Percentiles rank a stretch among this genome's conserved stretches.
These are phyloP conservation scores for Picus viridis DNA, from an alignment of 2,797 vertebrate species.

Conservation along the genomic window DNA sequence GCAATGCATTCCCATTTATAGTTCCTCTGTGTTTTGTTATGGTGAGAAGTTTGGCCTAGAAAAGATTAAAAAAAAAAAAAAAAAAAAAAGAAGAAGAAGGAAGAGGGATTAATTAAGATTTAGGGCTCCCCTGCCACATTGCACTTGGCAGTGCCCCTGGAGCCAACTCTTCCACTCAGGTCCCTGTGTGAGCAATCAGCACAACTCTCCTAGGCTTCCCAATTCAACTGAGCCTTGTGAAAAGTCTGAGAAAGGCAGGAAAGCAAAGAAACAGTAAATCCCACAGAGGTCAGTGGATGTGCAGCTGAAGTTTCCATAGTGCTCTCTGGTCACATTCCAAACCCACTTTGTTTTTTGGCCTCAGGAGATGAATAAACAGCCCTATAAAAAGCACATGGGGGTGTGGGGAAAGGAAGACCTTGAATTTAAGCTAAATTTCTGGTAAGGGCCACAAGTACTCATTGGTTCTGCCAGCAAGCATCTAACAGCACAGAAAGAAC, in stretches of 20 bases:
- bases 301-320: background rate
- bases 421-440: conserved; percentile 29
- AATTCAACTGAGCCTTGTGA: background rate
- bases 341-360: background rate
- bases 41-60: background rate
- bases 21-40: background rate
- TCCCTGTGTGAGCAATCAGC: background rate
- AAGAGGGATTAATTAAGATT: background rate
- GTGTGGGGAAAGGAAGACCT: conserved; percentile 32
- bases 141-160: background rate
- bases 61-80: background rate
- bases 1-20: background rate
- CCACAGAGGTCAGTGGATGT: conserved; percentile 12
- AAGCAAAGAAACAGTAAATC: conserved; percentile 54
- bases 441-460: background rate
- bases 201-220: conserved; percentile 23
- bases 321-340: conserved; percentile 48
- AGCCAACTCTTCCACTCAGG: background rate
- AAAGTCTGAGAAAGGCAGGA: conserved; percentile 20
- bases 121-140: background rate
- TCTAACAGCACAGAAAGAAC: conserved; percentile 4
- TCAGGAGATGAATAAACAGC: conserved; percentile 27
- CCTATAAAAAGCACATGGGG: conserved; percentile 52
- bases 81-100: background rate
- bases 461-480: background rate